phyloP scores from a whole-genome alignment of 2,113 vertebrate genomes.

The Baryphthengus martii region DNA sequence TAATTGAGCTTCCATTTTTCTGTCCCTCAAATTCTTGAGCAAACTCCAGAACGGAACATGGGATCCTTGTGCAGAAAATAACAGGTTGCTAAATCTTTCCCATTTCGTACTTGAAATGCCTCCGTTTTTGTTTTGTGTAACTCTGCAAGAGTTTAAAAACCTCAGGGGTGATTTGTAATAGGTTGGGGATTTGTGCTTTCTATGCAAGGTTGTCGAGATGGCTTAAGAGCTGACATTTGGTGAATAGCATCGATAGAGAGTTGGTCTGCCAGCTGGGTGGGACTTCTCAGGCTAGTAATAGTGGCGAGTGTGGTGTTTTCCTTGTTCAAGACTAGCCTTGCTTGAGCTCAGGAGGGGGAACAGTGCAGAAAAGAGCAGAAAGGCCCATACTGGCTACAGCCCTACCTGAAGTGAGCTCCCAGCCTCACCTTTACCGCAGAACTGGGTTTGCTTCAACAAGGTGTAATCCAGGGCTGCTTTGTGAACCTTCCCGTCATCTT shows the following conservation, averaged over 20 bases:
- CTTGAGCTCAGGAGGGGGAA: not conserved
- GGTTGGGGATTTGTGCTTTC: not conserved
- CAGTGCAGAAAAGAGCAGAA: not conserved
- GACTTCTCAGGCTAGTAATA: not conserved
- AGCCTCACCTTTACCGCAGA: not conserved
- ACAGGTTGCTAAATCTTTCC: not conserved
- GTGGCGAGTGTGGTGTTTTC: not conserved
- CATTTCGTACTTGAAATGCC: not conserved
- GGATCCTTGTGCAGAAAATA: not conserved
- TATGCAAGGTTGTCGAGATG: not conserved
- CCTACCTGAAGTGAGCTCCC: not conserved
- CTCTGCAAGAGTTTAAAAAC: not conserved
- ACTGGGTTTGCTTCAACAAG: not conserved
- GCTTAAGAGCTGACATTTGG: not conserved
- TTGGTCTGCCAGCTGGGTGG: not conserved
- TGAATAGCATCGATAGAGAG: not conserved
- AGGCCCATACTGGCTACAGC: not conserved
- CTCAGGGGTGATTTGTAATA: not conserved
- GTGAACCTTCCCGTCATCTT: not conserved
- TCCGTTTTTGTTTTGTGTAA: not conserved
- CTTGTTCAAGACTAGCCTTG: not conserved
- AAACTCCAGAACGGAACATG: not conserved
- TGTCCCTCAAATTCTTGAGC: not conserved
- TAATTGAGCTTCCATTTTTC: not conserved
- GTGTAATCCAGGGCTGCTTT: not conserved